Evolutionary conservation across 2,797 vertebrate genomes (phyloP).

Genomic region (Gallinago stenura): DNA sequence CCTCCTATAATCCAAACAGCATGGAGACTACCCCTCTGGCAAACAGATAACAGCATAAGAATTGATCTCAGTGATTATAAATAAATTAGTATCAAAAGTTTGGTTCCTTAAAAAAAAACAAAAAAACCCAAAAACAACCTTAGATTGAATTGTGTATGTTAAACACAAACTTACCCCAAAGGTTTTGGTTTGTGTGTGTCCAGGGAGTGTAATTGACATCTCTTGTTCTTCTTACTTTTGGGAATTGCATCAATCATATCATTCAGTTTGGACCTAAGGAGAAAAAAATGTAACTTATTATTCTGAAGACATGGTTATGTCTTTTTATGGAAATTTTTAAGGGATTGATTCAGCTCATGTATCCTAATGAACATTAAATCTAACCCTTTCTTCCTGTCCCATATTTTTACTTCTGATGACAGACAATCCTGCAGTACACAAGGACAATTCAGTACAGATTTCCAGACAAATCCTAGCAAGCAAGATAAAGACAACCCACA

Average conservation of each 20-base stretch:
- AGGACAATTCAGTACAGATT: background rate
- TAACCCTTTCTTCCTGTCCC: background rate
- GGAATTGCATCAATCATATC: slow-evolving; percentile 97
- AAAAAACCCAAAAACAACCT: background rate
- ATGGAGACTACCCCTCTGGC: background rate
- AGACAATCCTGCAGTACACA: background rate
- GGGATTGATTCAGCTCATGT: background rate
- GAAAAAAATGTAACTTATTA: background rate
- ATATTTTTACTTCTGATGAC: background rate
- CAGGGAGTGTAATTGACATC: slow-evolving; percentile 97
- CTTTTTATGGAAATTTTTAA: background rate
- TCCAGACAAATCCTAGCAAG: background rate
- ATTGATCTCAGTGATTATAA: background rate
- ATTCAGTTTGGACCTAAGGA: slow-evolving; percentile 92
- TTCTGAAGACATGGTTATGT: background rate
- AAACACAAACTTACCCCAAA: slow-evolving; percentile 88
- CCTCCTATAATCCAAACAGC: background rate
- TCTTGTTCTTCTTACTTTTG: slow-evolving; percentile 99
- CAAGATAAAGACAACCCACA: background rate
- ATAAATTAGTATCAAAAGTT: background rate
- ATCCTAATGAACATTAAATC: background rate
- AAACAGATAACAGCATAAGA: background rate
- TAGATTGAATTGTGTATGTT: background rate
- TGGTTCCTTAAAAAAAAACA: background rate
- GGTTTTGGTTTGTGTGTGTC: slow-evolving; percentile 98